Conservation (phyloP, 2,888 invertebrate species). For the Scaptomyza tumidula region DNA sequence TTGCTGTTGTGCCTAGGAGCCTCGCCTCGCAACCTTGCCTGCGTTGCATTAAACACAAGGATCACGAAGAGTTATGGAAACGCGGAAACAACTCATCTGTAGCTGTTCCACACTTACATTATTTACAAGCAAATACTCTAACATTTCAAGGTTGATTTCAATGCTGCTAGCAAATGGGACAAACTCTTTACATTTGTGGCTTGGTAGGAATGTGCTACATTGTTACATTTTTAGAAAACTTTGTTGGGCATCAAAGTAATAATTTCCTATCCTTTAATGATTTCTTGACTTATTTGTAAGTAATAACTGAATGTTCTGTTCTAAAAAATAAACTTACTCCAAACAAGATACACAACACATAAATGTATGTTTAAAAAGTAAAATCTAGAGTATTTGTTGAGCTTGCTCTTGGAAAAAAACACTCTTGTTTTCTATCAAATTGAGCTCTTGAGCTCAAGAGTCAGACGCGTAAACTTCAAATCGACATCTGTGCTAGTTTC, state of each 20-base stretch:
- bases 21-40: not conserved
- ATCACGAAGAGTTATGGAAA: not conserved
- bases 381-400: slow-evolving; percentile 20
- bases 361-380: not conserved
- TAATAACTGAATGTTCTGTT: too few species aligned
- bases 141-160: not conserved
- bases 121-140: slow-evolving; percentile 9
- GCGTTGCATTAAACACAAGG: not conserved
- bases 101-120: slow-evolving; percentile 3
- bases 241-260: not conserved
- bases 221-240: not conserved
- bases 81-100: slow-evolving; percentile 1
- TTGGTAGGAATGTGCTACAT: too few species aligned
- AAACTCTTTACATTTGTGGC: too few species aligned
- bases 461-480: slow-evolving; percentile 59
- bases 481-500: slow-evolving; percentile 74
- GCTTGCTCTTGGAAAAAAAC: slow-evolving; percentile 27
- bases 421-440: slow-evolving; percentile 19
- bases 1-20: slow-evolving; percentile 5
- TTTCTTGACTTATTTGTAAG: too few species aligned
- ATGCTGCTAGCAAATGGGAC: not conserved
- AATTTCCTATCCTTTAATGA: too few species aligned
- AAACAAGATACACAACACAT: not conserved
- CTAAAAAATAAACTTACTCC: not conserved
- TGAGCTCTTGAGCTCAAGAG: slow-evolving; percentile 41